Evolutionary conservation across 2,888 invertebrate genomes (phyloP).

Genomic region (Physocephala rufipes): DNA sequence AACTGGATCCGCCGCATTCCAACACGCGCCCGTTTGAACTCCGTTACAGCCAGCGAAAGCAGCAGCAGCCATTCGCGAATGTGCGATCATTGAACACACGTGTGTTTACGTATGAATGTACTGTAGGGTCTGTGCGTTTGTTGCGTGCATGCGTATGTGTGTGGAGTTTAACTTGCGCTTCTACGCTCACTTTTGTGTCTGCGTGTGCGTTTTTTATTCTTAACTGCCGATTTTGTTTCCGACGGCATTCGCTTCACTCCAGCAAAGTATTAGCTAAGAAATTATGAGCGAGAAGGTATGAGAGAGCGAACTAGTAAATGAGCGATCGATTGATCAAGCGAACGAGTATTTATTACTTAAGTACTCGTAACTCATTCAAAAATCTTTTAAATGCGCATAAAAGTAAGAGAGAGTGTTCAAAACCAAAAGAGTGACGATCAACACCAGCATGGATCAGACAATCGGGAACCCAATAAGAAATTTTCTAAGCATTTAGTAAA

Average conservation of each 20-base stretch:
- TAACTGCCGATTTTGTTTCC: constrained; percentile 23
- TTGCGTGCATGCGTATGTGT: not conserved
- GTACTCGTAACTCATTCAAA: not conserved
- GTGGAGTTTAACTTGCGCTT: no score
- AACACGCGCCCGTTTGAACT: constrained; percentile 43
- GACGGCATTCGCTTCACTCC: constrained; percentile 2
- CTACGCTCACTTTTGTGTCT: no score
- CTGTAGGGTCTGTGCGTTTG: not conserved
- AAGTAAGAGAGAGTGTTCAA: not conserved
- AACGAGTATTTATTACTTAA: no score
- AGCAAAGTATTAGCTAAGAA: not conserved
- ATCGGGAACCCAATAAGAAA: not conserved
- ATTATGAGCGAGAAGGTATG: not conserved
- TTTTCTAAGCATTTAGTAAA: not conserved
- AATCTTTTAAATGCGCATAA: not conserved
- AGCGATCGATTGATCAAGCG: not conserved
- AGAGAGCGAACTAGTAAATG: not conserved
- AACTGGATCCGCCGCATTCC: constrained; percentile 45
- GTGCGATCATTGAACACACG: no score
- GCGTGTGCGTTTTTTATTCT: not conserved
- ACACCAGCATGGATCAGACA: not conserved
- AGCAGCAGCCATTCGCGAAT: constrained; percentile 16
- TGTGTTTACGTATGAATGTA: not conserved
- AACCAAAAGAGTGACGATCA: not conserved
- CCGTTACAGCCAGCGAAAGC: constrained; percentile 29